These are phyloP conservation scores for Leptopilina drosophilae DNA, from an alignment of 2,888 invertebrate genomes.

Conservation along the genomic window DNA sequence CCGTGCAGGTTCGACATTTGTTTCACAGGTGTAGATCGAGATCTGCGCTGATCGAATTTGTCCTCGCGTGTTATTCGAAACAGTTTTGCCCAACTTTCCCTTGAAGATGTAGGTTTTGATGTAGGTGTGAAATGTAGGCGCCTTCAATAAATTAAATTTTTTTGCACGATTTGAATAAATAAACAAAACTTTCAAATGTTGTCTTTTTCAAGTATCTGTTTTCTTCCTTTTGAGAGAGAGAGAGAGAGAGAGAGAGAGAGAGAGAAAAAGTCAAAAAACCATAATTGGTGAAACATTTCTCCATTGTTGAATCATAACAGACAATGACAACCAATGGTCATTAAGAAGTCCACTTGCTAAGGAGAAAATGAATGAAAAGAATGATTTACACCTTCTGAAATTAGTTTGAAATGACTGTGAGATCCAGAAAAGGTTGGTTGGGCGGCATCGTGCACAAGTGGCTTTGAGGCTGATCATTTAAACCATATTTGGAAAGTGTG, in stretches of 20 bases:
- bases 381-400: constrained; percentile 12
- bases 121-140: too few relatives aligned
- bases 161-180: too few relatives aligned
- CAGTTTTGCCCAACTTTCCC: constrained; percentile 34
- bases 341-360: neutral
- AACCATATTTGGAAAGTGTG: constrained; percentile 38
- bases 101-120: constrained; percentile 52
- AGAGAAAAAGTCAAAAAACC: too few relatives aligned
- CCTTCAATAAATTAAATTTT: too few relatives aligned
- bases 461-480: constrained; percentile 37
- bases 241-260: too few relatives aligned
- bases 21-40: constrained; percentile 33
- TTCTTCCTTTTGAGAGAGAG: too few relatives aligned
- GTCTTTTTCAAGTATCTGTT: too few relatives aligned
- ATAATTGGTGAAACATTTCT: too few relatives aligned
- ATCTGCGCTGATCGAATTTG: constrained; percentile 47
- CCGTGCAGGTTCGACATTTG: constrained; percentile 36
- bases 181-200: too few relatives aligned
- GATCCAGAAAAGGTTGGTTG: constrained; percentile 15
- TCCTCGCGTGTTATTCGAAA: constrained; percentile 48
- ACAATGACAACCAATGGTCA: neutral
- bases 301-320: too few relatives aligned
- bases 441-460: constrained; percentile 20
- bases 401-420: constrained; percentile 11
- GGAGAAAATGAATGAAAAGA: neutral